Percentiles rank a stretch among this genome's conserved stretches.
phyloP scores from a whole-genome alignment of 2,888 invertebrate genomes.

The Hymenopus coronatus region DNA sequence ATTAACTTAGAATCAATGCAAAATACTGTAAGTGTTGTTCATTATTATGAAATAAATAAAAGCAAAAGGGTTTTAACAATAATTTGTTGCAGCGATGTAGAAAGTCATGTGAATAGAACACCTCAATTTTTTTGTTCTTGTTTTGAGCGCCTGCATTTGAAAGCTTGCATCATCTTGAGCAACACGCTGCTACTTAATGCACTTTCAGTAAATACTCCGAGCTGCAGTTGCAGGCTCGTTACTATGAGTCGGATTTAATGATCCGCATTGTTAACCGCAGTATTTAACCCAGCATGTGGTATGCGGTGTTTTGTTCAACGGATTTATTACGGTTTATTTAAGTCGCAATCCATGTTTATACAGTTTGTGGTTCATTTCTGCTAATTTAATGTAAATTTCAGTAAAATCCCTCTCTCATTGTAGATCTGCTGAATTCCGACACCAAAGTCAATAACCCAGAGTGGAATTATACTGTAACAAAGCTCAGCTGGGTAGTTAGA shows the following conservation, averaged over 20 bases:
- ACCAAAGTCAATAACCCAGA: neutral
- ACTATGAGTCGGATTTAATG: neutral
- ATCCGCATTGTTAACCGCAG: neutral
- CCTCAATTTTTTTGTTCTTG: no score
- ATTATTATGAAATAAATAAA: no score
- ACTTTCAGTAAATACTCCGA: neutral
- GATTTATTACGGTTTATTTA: neutral
- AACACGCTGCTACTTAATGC: neutral
- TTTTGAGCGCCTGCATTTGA: no score
- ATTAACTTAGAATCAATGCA: no score
- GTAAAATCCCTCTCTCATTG: neutral
- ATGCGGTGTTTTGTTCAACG: neutral
- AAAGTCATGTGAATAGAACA: no score
- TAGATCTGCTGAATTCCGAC: no score
- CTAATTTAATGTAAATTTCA: neutral
- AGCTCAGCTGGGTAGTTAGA: no score
- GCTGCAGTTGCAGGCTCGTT: neutral
- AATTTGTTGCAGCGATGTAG: no score
- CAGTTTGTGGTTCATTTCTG: neutral
- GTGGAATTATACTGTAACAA: no score
- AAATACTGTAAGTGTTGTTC: no score
- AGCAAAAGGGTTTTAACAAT: no score
- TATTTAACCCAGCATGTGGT: neutral
- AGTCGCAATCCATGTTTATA: neutral
- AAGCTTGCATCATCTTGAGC: no score